Conservation (phyloP, 2,888 invertebrate genomes). For the Auanema sp. region DNA sequence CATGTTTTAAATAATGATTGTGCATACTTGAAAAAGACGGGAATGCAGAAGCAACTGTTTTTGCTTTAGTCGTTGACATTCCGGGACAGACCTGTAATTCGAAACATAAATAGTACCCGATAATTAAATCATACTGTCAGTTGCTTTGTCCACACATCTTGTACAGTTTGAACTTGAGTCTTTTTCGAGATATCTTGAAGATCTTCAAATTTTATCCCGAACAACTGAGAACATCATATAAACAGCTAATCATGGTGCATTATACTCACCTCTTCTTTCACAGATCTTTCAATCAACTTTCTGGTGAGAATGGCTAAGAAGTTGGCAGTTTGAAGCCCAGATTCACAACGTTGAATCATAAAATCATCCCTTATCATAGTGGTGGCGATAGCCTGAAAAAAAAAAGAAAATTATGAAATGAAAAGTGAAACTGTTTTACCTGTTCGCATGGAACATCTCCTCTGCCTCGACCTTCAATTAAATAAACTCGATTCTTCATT, state of each 20-base stretch:
- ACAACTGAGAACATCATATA: slow-evolving; percentile 36
- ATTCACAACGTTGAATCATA: slow-evolving; percentile 50
- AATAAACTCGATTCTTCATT: slow-evolving; percentile 36
- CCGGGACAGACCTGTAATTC: slow-evolving; percentile 37
- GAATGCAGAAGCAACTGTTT: slow-evolving; percentile 45
- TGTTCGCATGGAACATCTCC: slow-evolving; percentile 34
- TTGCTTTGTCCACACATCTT: slow-evolving; percentile 57
- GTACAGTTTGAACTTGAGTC: slow-evolving; percentile 49
- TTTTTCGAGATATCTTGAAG: slow-evolving; percentile 54
- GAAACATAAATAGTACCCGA: slow-evolving; percentile 2
- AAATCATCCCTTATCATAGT: slow-evolving; percentile 52
- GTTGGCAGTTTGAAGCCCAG: slow-evolving; percentile 52
- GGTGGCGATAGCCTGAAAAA: slow-evolving; percentile 51
- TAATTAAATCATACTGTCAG: slow-evolving; percentile 50
- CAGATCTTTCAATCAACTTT: slow-evolving; percentile 15
- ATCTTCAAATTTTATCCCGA: slow-evolving; percentile 47
- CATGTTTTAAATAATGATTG: no score
- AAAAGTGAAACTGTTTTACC: slow-evolving; percentile 4
- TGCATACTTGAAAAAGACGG: slow-evolving; percentile 30
- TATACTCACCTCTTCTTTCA: not conserved
- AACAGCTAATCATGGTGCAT: not conserved
- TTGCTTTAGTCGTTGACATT: slow-evolving; percentile 44
- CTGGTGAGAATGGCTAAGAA: slow-evolving; percentile 51
- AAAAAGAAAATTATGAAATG: not conserved
- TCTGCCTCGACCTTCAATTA: slow-evolving; percentile 27